Evolutionary conservation across 1,140 invertebrate species (phyloP), one percentile per base, ranked within the genome.

Genomic region (Leptinotarsa defecta): DNA sequence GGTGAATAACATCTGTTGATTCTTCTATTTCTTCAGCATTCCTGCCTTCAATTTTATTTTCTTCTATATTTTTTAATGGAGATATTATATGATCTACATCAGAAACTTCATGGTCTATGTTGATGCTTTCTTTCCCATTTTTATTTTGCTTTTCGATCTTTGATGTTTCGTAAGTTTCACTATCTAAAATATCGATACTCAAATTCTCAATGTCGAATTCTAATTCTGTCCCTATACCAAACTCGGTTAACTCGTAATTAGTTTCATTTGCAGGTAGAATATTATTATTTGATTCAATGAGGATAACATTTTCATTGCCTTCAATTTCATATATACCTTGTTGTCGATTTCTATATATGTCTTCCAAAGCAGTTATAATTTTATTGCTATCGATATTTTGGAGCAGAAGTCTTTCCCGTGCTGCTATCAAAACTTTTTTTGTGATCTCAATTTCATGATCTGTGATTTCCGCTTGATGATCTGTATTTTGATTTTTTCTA

Each of bases 131-230:
- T 34, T 34, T 34, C 27, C 27, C 27, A 34, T 34, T 34, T 34
- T 34, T 6, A 34, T 6, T 34, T 34, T 34, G 27, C 27, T 34
- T 34, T 34, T 34, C 27, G 27, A 34, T 34, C 27, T 34, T 34
- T 34, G 27, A 34, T 34, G 27, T 34, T 34, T 34, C 27, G 1
- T 34, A 57, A 17, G 52, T 57, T 57, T 57, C 13, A 57, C n/a
- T 57, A 57, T 57, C 52, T 57, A 57, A 57, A 57, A 57, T 57
- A 57, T 57, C 52, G n/a, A 57, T 57, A 57, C 52, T 57, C 52
- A 57, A 17, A n/a, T 57, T 57, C 15, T 57, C 52, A n/a, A 57
- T 57, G n/a, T 57, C 52, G 52, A 57, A 34, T 34, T 34, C 27
- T 8, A 34, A 34, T 34, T 34, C 27, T 34, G 6, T 34, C 27